Evolutionary conservation across 2,797 vertebrate genomes (phyloP), one percentile per base, ranked within the genome.

Genomic region (Eurystomus glaucurus): DNA sequence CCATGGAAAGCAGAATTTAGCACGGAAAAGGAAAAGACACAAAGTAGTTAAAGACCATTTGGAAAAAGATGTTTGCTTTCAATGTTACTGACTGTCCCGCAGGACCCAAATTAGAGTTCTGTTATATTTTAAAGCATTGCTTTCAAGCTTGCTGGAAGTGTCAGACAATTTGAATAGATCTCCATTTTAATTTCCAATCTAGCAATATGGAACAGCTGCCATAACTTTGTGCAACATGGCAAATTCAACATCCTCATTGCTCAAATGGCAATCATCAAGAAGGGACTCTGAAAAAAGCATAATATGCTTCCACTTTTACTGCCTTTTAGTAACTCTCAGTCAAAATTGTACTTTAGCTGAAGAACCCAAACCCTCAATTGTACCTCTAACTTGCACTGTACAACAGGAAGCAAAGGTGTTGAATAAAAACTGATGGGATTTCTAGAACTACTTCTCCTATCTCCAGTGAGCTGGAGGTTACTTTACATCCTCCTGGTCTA

Each of bases 141-240:
- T 96, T 96, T 93, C 72, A 85, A 96, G 93, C 81, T 91, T 93
- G 86, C 68, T 97, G 78, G 43, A 94, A 96, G 93, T 89, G 93
- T 96, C 95, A 96, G 96, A 95, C 92, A 78, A 92, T 93, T 94
- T 95, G 92, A 96, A 89, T 92, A 97, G 93, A 97, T 93, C 93
- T 97, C 92, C 77, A 93, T 95, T 96, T 96, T 89, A 95, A 95
- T 92, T 96, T 96, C 90, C 81, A 89, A 91, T 87, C 75, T 87
- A 96, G 90, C 81, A 72, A 78, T 71, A 66, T 58, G 88, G 95
- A 97, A 97, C 94, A 96, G 92, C 88, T 97, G 95, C 97, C 94
- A 78, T 90, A 90, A 96, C 94, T 95, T 90, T 95, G 65, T 93
- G 86, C 96, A 96, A 90, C 22, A 43, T 85, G 81, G 95, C 90